Percentiles rank a stretch among this genome's conserved stretches.
Conservation (phyloP, 2,113 vertebrate species). For the Phalacrocorax brasilianus region DNA sequence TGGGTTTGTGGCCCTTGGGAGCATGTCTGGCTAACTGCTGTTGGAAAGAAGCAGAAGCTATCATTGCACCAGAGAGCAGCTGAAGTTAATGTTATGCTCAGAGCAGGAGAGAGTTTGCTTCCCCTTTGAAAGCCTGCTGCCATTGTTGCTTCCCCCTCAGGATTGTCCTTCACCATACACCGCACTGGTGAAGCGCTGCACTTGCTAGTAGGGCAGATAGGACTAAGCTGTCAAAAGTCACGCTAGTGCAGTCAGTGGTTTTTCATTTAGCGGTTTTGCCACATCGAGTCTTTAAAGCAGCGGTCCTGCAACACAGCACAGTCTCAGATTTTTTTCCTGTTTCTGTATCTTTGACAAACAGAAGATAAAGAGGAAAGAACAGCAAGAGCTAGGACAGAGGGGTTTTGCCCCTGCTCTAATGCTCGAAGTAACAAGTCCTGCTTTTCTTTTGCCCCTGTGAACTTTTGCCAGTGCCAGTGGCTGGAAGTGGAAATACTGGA, state of each 20-base stretch:
- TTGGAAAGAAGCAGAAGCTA: neutral
- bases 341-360: neutral
- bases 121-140: neutral
- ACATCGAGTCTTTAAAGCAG: neutral
- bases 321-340: neutral
- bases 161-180: fast-evolving
- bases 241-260: neutral
- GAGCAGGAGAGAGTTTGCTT: neutral
- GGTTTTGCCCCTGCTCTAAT: neutral
- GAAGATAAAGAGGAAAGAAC: neutral
- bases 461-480: neutral
- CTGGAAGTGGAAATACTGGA: neutral
- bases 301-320: neutral
- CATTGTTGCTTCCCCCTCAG: neutral
- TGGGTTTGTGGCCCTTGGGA: neutral
- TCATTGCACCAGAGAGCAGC: neutral
- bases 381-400: neutral
- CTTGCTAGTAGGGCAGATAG: neutral
- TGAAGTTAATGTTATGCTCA: neutral
- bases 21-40: neutral
- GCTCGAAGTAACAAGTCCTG: neutral
- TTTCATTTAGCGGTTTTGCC: neutral
- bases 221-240: neutral
- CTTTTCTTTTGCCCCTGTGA: neutral
- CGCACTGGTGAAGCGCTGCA: neutral